A percentile compares a stretch with the other conserved stretches of the same genome.
Evolutionary conservation across 2,888 invertebrate species (phyloP).

Genomic region (Drosophila antonietae): DNA sequence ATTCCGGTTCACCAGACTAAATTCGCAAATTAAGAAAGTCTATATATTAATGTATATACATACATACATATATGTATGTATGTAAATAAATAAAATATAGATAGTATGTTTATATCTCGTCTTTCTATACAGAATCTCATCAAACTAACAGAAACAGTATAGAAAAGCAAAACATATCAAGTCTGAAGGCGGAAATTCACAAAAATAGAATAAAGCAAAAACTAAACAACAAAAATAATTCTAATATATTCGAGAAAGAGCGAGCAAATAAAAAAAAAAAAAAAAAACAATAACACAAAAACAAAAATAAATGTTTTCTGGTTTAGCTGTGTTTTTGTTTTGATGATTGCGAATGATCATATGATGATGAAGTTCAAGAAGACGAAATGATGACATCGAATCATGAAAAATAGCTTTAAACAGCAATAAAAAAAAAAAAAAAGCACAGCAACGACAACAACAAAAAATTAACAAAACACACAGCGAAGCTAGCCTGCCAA

Average conservation of each 20-base stretch:
- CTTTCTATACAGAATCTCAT: slow-evolving; percentile 30
- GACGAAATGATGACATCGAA: slow-evolving; percentile 8
- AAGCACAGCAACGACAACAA: slow-evolving; percentile 9
- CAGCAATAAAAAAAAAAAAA: slow-evolving; percentile 17
- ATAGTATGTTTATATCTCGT: slow-evolving; percentile 7
- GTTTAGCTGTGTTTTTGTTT: slow-evolving; percentile 22
- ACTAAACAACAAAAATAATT: slow-evolving; percentile 33
- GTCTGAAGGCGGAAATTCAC: slow-evolving; percentile 59
- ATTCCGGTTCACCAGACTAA: slow-evolving; percentile 41
- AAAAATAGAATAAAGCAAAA: slow-evolving; percentile 43
- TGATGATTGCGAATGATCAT: slow-evolving; percentile 11
- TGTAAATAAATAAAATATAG: slow-evolving; percentile 1
- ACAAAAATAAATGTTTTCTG: slow-evolving; percentile 20
- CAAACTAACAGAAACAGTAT: slow-evolving; percentile 32
- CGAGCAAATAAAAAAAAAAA: slow-evolving; percentile 11
- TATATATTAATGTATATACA: slow-evolving; percentile 4
- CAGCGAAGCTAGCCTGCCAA: slow-evolving; percentile 6
- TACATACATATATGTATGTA: neutral
- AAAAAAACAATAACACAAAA: slow-evolving; percentile 14
- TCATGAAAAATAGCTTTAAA: slow-evolving; percentile 32
- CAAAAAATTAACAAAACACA: neutral
- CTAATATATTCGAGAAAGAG: slow-evolving; percentile 39
- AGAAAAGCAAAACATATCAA: slow-evolving; percentile 24
- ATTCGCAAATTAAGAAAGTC: slow-evolving; percentile 42
- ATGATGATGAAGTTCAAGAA: slow-evolving; percentile 5